Percentiles rank a stretch among this genome's conserved stretches.
Conservation (phyloP, 2,113 vertebrate species). For the Lampris megalopsis region DNA sequence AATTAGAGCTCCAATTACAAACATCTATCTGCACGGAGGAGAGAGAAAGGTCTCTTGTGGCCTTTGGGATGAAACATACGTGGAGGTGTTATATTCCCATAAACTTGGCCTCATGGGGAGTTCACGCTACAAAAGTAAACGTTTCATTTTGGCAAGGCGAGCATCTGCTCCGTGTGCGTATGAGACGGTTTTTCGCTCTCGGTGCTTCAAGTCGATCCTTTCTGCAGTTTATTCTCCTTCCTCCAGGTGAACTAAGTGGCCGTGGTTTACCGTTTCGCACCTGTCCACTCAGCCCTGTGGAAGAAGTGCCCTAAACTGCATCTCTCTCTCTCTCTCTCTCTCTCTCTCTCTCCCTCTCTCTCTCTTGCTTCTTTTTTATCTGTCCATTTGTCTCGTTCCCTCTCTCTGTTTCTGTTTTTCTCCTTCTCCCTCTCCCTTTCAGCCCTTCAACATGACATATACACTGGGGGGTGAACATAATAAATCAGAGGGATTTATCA, state of each 20-base stretch:
- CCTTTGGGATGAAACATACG: constrained; percentile 63
- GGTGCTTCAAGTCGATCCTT: constrained; percentile 48
- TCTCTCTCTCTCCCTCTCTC: constrained; percentile 16
- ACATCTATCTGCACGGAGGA: constrained; percentile 75
- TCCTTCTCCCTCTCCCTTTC: constrained; percentile 32
- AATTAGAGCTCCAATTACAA: constrained; percentile 87
- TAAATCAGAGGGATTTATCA: constrained; percentile 82
- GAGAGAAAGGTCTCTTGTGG: constrained; percentile 66
- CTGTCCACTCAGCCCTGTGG: constrained; percentile 53
- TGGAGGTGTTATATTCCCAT: constrained; percentile 71
- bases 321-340: constrained; percentile 48
- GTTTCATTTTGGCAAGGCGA: constrained; percentile 28
- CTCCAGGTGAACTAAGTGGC: constrained; percentile 49
- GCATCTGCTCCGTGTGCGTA: constrained; percentile 54
- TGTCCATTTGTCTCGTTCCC: background rate
- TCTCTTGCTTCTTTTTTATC: background rate
- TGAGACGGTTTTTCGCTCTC: constrained; percentile 23
- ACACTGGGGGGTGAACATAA: constrained; percentile 74
- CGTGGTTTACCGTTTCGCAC: constrained; percentile 61
- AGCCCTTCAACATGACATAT: constrained; percentile 68
- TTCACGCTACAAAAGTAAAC: constrained; percentile 48
- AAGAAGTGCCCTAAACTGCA: constrained; percentile 21
- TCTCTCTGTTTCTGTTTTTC: background rate
- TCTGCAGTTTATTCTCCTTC: constrained; percentile 55
- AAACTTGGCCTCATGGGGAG: constrained; percentile 61